A percentile compares a stretch with the other conserved stretches of the same genome.
phyloP scores from a whole-genome alignment of 2,888 invertebrate genomes.

The Amorpha juglandis region DNA sequence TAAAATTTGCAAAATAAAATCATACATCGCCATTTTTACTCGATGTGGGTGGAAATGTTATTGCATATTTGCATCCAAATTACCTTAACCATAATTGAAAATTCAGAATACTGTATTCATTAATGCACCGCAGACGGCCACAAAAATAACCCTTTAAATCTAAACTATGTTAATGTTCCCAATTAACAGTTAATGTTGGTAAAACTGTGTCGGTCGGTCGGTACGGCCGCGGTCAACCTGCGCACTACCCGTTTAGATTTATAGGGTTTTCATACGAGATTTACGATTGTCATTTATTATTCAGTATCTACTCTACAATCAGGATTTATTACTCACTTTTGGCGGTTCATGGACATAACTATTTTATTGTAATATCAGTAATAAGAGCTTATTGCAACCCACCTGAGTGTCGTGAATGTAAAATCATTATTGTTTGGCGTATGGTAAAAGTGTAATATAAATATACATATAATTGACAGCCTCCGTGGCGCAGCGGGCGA shows the following conservation, averaged over 20 bases:
- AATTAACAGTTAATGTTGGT: constrained; percentile 29
- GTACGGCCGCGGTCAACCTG: constrained; percentile 58
- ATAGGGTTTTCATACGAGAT: constrained; percentile 80
- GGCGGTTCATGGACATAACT: constrained; percentile 65
- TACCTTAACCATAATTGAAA: constrained; percentile 4
- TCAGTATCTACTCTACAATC: constrained; percentile 77
- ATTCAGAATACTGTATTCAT: background rate
- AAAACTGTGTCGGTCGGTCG: constrained; percentile 13
- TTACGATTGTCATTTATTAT: constrained; percentile 80
- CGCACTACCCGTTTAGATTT: constrained; percentile 73
- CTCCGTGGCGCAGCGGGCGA: no score
- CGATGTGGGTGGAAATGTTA: no score
- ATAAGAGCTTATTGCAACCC: constrained; percentile 19
- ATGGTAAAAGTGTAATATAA: no score
- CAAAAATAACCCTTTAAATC: constrained; percentile 27
- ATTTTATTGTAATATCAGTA: constrained; percentile 52
- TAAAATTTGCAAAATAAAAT: no score
- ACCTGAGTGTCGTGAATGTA: constrained; percentile 1
- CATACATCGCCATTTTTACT: no score
- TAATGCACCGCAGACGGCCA: constrained; percentile 5
- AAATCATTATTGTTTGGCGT: background rate
- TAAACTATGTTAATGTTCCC: no score
- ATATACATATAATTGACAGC: no score
- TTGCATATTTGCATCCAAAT: no score
- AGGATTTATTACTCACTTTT: constrained; percentile 78